phyloP scores from a whole-genome alignment of 2,888 invertebrate genomes.

The Isoperla grammatica region DNA sequence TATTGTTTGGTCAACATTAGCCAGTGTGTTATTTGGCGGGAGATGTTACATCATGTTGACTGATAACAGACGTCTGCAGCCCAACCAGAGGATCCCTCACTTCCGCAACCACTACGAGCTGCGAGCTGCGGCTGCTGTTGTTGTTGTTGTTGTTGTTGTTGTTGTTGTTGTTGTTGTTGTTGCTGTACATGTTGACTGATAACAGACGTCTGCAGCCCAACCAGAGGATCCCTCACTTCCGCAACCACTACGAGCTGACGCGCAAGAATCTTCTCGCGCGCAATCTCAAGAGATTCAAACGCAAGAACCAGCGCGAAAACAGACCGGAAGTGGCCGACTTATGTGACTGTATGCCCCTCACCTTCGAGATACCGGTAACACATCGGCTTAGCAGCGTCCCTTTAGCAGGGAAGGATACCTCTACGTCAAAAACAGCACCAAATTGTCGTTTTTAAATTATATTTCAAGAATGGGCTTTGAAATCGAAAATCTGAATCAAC shows the following conservation, averaged over 20 bases:
- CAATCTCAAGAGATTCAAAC: slow-evolving; percentile 47
- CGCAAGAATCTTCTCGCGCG: slow-evolving; percentile 53
- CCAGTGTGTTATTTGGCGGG: no score
- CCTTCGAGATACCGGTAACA: slow-evolving; percentile 54
- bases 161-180: no score
- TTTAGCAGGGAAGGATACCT: no score
- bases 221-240: slow-evolving; percentile 54
- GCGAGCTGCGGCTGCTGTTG: no score
- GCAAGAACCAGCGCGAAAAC: slow-evolving; percentile 35
- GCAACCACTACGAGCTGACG: slow-evolving; percentile 57
- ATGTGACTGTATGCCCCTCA: slow-evolving; percentile 52
- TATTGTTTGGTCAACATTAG: no score
- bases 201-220: slow-evolving; percentile 30
- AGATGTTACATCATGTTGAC: no score
- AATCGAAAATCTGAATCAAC: no score
- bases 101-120: slow-evolving; percentile 57
- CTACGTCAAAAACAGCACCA: no score
- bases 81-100: slow-evolving; percentile 50
- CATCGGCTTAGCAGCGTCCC: no score
- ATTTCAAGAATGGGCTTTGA: no score
- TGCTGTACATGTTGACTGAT: neutral
- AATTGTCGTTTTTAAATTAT: no score
- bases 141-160: no score
- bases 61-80: slow-evolving; percentile 28
- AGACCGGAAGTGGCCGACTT: slow-evolving; percentile 43